Conservation (phyloP, 2,888 invertebrate species). For the Drosophila robusta region DNA sequence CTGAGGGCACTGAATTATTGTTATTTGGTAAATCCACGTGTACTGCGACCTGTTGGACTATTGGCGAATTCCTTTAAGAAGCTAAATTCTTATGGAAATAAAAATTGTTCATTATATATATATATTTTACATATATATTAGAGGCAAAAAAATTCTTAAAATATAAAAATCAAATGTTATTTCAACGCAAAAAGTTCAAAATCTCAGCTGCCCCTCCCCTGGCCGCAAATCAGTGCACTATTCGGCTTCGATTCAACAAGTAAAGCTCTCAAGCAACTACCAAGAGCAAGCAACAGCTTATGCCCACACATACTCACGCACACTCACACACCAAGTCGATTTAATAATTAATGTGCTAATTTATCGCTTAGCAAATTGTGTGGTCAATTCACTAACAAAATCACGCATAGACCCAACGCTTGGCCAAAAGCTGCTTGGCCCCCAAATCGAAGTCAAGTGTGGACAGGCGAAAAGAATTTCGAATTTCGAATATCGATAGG, state of each 20-base stretch:
- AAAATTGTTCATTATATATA: too few species aligned
- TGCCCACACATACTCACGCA: not conserved
- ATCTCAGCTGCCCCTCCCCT: conserved; percentile 19
- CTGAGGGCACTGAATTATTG: too few species aligned
- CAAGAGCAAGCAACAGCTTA: not conserved
- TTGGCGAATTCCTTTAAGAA: too few species aligned
- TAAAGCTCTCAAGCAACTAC: conserved; percentile 8
- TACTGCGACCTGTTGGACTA: too few species aligned
- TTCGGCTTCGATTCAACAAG: conserved; percentile 39
- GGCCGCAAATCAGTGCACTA: conserved; percentile 29
- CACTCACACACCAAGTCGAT: conserved; percentile 21
- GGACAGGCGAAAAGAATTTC: conserved; percentile 62
- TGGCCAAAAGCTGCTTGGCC: conserved; percentile 18
- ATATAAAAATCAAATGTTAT: not conserved
- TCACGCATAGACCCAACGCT: conserved; percentile 59
- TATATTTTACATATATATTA: too few species aligned
- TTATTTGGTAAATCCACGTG: too few species aligned
- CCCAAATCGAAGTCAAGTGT: conserved; percentile 53
- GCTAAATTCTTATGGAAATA: too few species aligned
- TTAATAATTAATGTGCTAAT: conserved; percentile 81
- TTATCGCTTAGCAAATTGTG: conserved; percentile 81
- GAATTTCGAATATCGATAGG: conserved; percentile 35
- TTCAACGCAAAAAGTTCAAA: conserved; percentile 9
- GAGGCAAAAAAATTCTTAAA: too few species aligned
- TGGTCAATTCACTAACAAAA: conserved; percentile 75